Percentiles rank a stretch among this genome's conserved stretches.
These are phyloP conservation scores for Cryptophagus acutangulus DNA, from an alignment of 2,888 invertebrate species.

Conservation along the genomic window DNA sequence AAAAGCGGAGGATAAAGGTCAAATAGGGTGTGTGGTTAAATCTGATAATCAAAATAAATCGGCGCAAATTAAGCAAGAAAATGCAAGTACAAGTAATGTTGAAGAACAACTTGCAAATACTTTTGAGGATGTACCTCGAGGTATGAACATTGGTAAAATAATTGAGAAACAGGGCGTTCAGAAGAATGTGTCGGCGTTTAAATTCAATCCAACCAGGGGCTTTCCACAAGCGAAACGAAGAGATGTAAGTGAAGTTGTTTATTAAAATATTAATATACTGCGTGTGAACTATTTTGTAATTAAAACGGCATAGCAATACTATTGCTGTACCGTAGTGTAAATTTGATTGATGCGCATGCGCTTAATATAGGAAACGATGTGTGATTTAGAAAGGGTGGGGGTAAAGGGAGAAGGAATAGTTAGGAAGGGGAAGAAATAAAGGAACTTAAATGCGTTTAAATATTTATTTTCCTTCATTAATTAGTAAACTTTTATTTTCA, in stretches of 20 bases:
- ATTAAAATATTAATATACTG: too few species aligned
- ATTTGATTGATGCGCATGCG: too few species aligned
- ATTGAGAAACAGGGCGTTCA: constrained; percentile 49
- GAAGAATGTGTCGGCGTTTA: constrained; percentile 27
- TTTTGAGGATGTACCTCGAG: constrained; percentile 47
- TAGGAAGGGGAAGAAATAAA: too few species aligned
- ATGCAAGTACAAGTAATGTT: constrained; percentile 17
- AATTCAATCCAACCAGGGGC: constrained; percentile 39
- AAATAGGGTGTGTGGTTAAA: constrained; percentile 2
- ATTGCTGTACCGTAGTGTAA: too few species aligned
- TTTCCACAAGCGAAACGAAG: constrained; percentile 52
- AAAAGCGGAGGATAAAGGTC: constrained; percentile 45
- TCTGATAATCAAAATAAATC: constrained; percentile 8
- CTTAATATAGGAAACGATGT: too few species aligned
- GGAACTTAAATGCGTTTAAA: too few species aligned
- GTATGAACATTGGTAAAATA: constrained; percentile 53
- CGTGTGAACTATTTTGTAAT: constrained; percentile 11
- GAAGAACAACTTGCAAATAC: constrained; percentile 41
- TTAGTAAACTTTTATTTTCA: too few species aligned
- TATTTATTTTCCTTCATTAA: too few species aligned
- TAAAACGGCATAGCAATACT: constrained; percentile 30
- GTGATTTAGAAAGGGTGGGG: too few species aligned
- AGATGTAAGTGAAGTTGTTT: constrained; percentile 41
- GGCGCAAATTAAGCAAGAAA: constrained; percentile 11
- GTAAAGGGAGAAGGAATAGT: too few species aligned